phyloP scores from a whole-genome alignment of 1,140 invertebrate species.

The Orchesella cincta region DNA sequence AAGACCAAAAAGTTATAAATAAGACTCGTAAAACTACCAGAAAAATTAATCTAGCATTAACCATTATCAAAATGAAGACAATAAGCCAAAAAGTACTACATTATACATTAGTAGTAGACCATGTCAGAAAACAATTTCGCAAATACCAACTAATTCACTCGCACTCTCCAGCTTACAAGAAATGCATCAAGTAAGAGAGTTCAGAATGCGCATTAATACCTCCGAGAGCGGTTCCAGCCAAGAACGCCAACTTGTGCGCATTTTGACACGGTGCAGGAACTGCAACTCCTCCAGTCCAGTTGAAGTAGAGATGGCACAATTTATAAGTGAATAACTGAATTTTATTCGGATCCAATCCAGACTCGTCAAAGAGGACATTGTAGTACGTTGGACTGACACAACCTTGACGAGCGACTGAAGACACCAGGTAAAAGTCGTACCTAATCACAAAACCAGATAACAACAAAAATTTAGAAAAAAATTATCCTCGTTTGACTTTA shows the following conservation, averaged over 20 bases:
- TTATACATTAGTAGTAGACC: too few species aligned
- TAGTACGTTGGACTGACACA: constrained; percentile 65
- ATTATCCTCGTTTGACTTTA: too few species aligned
- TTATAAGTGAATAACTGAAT: constrained; percentile 64
- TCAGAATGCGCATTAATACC: constrained; percentile 40
- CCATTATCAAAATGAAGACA: too few species aligned
- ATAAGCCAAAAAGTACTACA: too few species aligned
- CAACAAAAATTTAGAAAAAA: neutral
- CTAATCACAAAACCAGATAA: constrained; percentile 46
- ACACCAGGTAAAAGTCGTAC: constrained; percentile 65
- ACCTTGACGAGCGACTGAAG: constrained; percentile 62
- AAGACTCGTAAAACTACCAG: too few species aligned
- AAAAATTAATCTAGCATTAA: too few species aligned
- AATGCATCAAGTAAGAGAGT: constrained; percentile 54
- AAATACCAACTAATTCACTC: too few species aligned
- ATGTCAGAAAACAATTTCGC: too few species aligned
- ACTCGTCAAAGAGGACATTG: constrained; percentile 61
- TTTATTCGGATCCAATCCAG: constrained; percentile 56
- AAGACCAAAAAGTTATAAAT: too few species aligned
- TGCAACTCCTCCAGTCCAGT: constrained; percentile 63
- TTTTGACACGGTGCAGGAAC: constrained; percentile 65
- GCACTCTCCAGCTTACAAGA: too few species aligned
- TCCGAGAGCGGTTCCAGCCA: constrained; percentile 60
- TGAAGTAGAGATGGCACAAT: constrained; percentile 64
- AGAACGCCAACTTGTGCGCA: constrained; percentile 64